Base-by-base conservation (phyloP, 2,888 invertebrate genomes). In the Andrena hattorfiana region DNA sequence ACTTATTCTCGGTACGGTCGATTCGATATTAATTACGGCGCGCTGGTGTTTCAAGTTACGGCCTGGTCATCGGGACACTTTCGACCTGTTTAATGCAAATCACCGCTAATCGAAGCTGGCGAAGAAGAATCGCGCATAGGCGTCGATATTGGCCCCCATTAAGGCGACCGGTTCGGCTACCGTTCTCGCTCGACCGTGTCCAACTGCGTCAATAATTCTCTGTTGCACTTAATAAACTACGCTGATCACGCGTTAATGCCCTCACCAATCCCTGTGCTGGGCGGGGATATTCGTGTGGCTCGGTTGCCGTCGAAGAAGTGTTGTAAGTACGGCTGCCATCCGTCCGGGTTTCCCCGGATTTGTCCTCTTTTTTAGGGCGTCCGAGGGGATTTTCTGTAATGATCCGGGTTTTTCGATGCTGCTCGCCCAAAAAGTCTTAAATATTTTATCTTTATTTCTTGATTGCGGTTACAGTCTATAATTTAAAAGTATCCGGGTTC, bases 171-270 rank as follows among this genome's bases (percentile, higher is more conserved):
- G 66, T 35, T 26, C 23, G 42, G 42, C 42, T 42, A 42, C 42
- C 42, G 42, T 42, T 42, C 42, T 42, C 51, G 26, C 1, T 49
- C 60, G 48, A 62, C 8, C 56, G 64, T 81, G 73, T 81, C 74
- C 28, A 42, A 28, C 51, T n/a, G 63, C 66, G 70, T 74, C 75
- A 67, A 74, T 81, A 81, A 73, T 81, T 69, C 49, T 68, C 49
- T 26, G 69, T 79, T 80, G 80, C 81, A 59, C 59, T 81, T 81
- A 73, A 81, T 81, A 80, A 81, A 81, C 81, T 48, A 69, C 42
- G 13, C 30, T 73, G 81, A 80, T 81, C 80, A 73, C 68, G 42
- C 67, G 81, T 20, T 80, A 80, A 81, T 62, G 42, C 30, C 7
- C n/a, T 67, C n/a, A n/a, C 56, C 66, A 62, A 20, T 62, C 59